phyloP scores from a whole-genome alignment of 2,113 vertebrate species.

The Nothoprocta perdicaria region DNA sequence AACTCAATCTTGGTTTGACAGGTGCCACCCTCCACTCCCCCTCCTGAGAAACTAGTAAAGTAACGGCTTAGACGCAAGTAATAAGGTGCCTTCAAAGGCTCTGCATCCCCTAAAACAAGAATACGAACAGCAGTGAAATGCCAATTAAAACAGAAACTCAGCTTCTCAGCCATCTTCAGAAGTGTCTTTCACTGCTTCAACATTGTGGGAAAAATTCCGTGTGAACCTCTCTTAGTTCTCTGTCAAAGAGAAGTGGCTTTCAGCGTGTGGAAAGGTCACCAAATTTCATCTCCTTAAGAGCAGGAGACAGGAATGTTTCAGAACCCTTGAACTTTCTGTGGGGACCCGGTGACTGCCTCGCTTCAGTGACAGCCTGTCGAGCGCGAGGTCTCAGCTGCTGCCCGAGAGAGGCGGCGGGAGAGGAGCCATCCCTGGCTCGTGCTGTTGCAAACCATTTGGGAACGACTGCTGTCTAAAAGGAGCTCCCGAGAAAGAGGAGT shows the following conservation, averaged over 20 bases:
- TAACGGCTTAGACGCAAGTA: neutral
- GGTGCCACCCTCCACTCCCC: neutral
- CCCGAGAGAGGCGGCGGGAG: fast-evolving
- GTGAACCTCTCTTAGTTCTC: neutral
- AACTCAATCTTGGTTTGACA: neutral
- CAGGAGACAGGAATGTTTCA: neutral
- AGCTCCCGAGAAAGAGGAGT: neutral
- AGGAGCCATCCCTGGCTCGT: neutral
- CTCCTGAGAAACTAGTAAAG: neutral
- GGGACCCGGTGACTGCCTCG: fast-evolving
- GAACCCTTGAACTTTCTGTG: neutral
- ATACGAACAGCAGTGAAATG: neutral
- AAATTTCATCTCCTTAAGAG: neutral
- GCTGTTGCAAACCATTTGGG: neutral
- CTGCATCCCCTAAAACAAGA: neutral
- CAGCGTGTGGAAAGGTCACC: neutral
- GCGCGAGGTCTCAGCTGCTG: neutral
- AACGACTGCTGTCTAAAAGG: neutral
- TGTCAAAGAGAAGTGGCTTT: neutral
- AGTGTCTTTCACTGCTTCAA: neutral
- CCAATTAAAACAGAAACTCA: neutral
- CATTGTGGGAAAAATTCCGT: neutral
- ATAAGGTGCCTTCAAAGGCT: neutral
- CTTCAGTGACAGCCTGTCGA: neutral
- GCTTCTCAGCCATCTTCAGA: neutral